These are phyloP conservation scores for Stratiolaelaps scimitus DNA, from an alignment of 1,140 invertebrate species.

Conservation along the genomic window DNA sequence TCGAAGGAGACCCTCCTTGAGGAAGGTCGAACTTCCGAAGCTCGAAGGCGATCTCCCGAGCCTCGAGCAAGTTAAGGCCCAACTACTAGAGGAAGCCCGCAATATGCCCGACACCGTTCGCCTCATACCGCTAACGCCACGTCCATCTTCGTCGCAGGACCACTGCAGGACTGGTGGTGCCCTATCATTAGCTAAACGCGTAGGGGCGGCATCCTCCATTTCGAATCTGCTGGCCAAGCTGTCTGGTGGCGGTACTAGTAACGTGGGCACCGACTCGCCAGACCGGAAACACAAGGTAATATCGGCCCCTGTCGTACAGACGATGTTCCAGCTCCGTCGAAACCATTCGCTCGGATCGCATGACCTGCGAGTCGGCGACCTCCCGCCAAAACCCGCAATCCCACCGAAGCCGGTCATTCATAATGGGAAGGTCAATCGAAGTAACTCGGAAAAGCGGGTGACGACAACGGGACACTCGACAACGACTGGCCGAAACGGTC, in stretches of 20 bases:
- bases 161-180: no score
- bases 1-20: not conserved
- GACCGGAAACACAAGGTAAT: constrained; percentile 14
- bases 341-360: constrained; percentile 10
- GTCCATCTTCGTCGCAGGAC: no score
- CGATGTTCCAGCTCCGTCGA: not conserved
- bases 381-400: constrained; percentile 17
- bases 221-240: constrained; percentile 1
- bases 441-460: no score
- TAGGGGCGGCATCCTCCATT: no score
- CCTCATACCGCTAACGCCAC: not conserved
- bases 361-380: not conserved
- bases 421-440: no score
- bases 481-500: no score
- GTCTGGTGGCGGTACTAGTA: not conserved
- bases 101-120: not conserved
- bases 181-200: no score
- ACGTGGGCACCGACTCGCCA: no score
- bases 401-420: not conserved
- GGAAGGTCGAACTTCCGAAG: constrained; percentile 4
- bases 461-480: no score
- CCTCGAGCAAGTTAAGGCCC: constrained; percentile 14
- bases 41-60: not conserved
- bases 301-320: not conserved
- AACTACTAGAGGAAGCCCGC: constrained; percentile 2